phyloP scores from a whole-genome alignment of 2,888 invertebrate genomes.

The Molorchus minor region DNA sequence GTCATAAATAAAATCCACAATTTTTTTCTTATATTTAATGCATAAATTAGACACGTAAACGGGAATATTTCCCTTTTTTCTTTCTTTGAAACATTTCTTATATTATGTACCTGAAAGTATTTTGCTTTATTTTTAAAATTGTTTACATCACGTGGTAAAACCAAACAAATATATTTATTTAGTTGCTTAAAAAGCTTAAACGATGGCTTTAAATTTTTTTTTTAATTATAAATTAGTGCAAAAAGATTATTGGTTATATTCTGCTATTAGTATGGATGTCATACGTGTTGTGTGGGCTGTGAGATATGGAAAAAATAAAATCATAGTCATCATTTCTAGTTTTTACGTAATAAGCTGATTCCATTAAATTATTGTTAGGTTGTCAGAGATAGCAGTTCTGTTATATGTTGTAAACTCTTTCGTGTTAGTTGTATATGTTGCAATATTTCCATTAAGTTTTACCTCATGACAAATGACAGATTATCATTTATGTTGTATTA shows the following conservation, averaged over 20 bases:
- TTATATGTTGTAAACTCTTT: background rate
- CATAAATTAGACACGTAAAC: too few relatives aligned
- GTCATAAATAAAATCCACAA: too few relatives aligned
- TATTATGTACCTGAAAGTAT: too few relatives aligned
- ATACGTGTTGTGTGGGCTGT: conserved; percentile 47
- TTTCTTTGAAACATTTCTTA: too few relatives aligned
- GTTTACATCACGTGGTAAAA: too few relatives aligned
- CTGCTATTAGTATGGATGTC: conserved; percentile 29
- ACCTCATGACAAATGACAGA: conserved; percentile 32
- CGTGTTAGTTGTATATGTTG: conserved; percentile 6
- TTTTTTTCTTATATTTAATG: too few relatives aligned
- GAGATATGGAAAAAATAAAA: conserved; percentile 33
- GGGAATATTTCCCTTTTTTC: too few relatives aligned
- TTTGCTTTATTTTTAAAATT: too few relatives aligned
- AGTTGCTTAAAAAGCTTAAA: too few relatives aligned
- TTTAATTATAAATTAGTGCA: too few relatives aligned
- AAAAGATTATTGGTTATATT: background rate
- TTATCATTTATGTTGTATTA: conserved; percentile 25
- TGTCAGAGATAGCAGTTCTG: conserved; percentile 16
- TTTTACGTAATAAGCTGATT: conserved; percentile 31
- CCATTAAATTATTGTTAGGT: conserved; percentile 25
- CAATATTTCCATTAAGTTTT: conserved; percentile 25
- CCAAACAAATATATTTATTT: too few relatives aligned
- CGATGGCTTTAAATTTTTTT: too few relatives aligned
- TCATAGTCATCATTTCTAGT: conserved; percentile 25